Evolutionary conservation across 2,888 invertebrate genomes (phyloP).

Genomic region (Ethmia dodecea): DNA sequence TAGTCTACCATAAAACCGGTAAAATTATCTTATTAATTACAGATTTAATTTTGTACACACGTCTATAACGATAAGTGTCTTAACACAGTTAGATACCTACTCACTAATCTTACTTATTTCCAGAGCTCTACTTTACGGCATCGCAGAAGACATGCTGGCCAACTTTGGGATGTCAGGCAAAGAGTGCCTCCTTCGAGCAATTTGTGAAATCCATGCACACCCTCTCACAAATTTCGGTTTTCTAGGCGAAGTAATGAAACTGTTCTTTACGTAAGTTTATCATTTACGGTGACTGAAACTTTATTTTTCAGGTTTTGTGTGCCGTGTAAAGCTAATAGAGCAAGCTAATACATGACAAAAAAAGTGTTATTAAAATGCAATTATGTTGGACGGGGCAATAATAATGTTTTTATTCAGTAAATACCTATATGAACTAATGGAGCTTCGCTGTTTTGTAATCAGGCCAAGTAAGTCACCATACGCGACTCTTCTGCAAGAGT

Average conservation of each 20-base stretch:
- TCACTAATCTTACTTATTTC: constrained; percentile 18
- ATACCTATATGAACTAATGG: too few relatives aligned
- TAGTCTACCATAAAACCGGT: too few relatives aligned
- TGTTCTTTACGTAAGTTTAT: constrained; percentile 87
- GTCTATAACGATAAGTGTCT: too few relatives aligned
- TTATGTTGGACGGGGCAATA: too few relatives aligned
- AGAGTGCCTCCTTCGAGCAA: constrained; percentile 88
- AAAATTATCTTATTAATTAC: too few relatives aligned
- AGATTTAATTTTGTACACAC: too few relatives aligned
- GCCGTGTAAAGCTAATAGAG: too few relatives aligned
- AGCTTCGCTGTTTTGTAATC: constrained; percentile 12
- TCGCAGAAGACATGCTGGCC: constrained; percentile 87
- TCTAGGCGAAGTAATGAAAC: constrained; percentile 87
- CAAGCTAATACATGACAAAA: too few relatives aligned
- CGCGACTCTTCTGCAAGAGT: constrained; percentile 83
- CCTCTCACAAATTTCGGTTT: constrained; percentile 87
- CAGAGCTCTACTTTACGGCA: constrained; percentile 86
- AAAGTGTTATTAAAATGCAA: too few relatives aligned
- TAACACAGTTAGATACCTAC: too few relatives aligned
- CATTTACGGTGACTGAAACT: not conserved
- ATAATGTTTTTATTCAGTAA: too few relatives aligned
- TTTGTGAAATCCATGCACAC: constrained; percentile 91
- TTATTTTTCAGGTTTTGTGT: not conserved
- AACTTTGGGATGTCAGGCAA: constrained; percentile 90
- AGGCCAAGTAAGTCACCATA: constrained; percentile 91